Percentiles rank a stretch among this genome's conserved stretches.
Conservation (phyloP, 1,140 invertebrate genomes). For the Caenorhabditis inopinata region DNA sequence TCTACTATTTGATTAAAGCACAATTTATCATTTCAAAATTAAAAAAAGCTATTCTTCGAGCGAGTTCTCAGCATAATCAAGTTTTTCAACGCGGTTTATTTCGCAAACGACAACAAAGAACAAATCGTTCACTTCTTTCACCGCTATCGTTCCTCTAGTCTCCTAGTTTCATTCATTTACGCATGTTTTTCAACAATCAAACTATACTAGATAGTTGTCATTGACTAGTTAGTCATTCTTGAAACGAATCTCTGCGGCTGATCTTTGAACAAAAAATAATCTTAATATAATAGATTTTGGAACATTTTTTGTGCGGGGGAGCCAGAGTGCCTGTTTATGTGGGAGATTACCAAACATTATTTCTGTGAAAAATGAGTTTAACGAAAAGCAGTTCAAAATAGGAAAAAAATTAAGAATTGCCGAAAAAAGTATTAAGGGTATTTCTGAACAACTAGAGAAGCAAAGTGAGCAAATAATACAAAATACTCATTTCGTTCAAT, state of each 20-base stretch:
- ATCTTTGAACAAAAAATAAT: constrained; percentile 13
- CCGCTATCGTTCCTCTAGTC: background rate
- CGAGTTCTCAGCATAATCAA: no score
- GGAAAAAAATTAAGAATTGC: constrained; percentile 1
- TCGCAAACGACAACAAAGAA: background rate
- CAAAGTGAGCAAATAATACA: background rate
- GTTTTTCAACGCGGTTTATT: no score
- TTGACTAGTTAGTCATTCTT: background rate
- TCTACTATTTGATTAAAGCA: no score
- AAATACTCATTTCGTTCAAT: background rate
- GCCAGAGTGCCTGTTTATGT: background rate
- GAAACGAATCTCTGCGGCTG: constrained; percentile 11
- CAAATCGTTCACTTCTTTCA: constrained; percentile 11
- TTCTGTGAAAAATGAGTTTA: background rate
- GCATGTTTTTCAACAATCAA: constrained; percentile 27
- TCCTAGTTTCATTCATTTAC: no score
- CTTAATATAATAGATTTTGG: background rate
- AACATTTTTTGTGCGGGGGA: background rate
- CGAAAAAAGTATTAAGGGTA: background rate
- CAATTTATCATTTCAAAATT: no score
- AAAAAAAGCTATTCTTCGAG: no score
- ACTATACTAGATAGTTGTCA: background rate
- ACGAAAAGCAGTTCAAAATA: background rate
- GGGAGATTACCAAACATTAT: constrained; percentile 23
- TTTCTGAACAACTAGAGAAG: background rate